Evolutionary conservation across 2,888 invertebrate species (phyloP).

Genomic region (Amphiduros pacificus): DNA sequence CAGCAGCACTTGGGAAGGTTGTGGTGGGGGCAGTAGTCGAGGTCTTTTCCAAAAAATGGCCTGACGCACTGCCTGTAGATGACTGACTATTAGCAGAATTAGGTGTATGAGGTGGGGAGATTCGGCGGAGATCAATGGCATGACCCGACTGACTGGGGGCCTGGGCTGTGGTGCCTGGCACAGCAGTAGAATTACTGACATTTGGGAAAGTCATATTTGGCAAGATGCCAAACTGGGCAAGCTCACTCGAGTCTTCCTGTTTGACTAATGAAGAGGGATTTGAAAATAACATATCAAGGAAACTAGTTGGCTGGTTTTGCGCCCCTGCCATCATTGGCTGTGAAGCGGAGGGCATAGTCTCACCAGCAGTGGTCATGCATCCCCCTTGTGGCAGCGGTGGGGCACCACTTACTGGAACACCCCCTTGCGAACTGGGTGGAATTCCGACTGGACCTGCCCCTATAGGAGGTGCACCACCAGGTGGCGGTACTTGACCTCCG

Average conservation of each 20-base stretch:
- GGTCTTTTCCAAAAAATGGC: too few relatives aligned
- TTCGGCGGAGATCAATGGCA: too few relatives aligned
- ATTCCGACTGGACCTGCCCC: neutral
- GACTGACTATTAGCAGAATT: too few relatives aligned
- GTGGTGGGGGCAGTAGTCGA: too few relatives aligned
- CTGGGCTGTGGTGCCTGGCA: too few relatives aligned
- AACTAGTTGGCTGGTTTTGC: neutral
- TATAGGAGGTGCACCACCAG: neutral
- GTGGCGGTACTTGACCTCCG: neutral
- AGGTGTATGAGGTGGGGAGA: too few relatives aligned
- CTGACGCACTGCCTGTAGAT: too few relatives aligned
- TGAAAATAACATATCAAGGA: neutral
- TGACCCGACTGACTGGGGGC: too few relatives aligned
- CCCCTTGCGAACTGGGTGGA: too few relatives aligned
- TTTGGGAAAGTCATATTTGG: neutral
- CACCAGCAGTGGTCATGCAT: neutral
- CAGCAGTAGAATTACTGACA: too few relatives aligned
- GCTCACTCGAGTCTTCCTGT: neutral
- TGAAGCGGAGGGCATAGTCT: neutral
- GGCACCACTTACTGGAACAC: neutral
- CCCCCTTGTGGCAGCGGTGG: neutral
- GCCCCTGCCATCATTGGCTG: neutral
- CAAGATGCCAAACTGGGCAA: neutral
- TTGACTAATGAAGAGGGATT: neutral
- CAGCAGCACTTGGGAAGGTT: too few relatives aligned